Conservation (phyloP, 2,888 invertebrate species). For the Apamea epomidion region DNA sequence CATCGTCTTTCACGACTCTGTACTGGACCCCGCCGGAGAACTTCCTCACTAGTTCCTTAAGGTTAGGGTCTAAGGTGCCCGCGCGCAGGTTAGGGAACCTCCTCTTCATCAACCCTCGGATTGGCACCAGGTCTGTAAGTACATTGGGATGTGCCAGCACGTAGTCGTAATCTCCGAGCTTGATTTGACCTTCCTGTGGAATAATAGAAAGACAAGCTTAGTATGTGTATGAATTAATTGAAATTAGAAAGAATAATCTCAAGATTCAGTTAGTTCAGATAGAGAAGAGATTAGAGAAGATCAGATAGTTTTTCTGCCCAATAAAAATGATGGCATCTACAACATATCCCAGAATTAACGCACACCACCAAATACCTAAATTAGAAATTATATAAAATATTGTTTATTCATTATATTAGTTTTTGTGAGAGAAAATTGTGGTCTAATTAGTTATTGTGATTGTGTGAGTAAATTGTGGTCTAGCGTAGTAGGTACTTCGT, state of each 20-base stretch:
- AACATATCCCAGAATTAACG: no score
- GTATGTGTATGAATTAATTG: background rate
- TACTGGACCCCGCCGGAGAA: conserved; percentile 94
- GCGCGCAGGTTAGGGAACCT: conserved; percentile 93
- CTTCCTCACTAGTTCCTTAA: conserved; percentile 91
- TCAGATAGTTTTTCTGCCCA: background rate
- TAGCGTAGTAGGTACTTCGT: no score
- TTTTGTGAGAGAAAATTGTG: no score
- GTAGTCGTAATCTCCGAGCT: conserved; percentile 93
- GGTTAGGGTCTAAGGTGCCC: conserved; percentile 93
- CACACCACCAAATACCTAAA: no score
- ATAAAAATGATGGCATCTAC: background rate
- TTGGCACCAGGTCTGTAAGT: conserved; percentile 93
- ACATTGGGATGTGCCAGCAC: conserved; percentile 95
- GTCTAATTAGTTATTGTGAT: no score
- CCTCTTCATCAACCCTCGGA: conserved; percentile 94
- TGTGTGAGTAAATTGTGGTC: no score
- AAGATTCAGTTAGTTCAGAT: background rate
- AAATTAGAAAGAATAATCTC: background rate
- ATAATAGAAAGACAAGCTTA: background rate
- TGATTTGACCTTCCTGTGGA: conserved; percentile 92
- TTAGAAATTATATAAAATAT: no score
- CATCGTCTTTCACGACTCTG: conserved; percentile 91
- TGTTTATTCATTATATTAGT: background rate
- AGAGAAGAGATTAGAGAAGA: no score